A percentile compares a stretch with the other conserved stretches of the same genome.
Evolutionary conservation across 2,113 vertebrate species (phyloP).

Genomic region (Tragelaphus strepsiceros): DNA sequence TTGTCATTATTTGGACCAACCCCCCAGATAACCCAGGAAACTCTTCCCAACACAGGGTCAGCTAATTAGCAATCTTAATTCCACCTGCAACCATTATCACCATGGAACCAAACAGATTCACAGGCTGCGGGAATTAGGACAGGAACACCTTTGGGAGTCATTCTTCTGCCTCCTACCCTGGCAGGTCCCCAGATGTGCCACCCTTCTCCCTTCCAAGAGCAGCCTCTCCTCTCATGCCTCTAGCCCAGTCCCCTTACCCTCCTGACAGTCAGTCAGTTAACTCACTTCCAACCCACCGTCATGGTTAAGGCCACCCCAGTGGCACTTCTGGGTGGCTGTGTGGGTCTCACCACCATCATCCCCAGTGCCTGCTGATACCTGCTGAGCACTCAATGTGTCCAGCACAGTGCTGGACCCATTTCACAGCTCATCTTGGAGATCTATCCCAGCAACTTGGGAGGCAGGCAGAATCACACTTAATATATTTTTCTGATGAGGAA

Average conservation of each 20-base stretch:
- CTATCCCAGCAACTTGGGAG: neutral
- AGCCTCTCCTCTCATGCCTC: neutral
- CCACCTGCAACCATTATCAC: neutral
- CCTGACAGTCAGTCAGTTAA: neutral
- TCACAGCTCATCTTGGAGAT: neutral
- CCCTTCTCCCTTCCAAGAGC: neutral
- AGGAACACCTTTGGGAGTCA: neutral
- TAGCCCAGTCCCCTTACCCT: neutral
- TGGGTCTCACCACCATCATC: neutral
- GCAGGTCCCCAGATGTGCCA: neutral
- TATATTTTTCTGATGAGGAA: neutral
- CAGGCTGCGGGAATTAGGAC: neutral
- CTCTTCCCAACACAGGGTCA: neutral
- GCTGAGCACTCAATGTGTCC: neutral
- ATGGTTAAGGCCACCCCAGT: rapidly evolving
- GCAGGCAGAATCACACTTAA: neutral
- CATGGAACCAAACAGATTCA: neutral
- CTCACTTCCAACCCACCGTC: neutral
- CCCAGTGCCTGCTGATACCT: too few species aligned
- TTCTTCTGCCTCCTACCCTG: neutral
- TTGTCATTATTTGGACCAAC: neutral
- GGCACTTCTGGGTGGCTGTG: neutral
- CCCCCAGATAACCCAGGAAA: neutral
- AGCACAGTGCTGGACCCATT: too few species aligned
- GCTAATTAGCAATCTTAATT: neutral